These are phyloP conservation scores for Acestrorhynchus altus DNA, from an alignment of 2,797 vertebrate species.

Conservation along the genomic window DNA sequence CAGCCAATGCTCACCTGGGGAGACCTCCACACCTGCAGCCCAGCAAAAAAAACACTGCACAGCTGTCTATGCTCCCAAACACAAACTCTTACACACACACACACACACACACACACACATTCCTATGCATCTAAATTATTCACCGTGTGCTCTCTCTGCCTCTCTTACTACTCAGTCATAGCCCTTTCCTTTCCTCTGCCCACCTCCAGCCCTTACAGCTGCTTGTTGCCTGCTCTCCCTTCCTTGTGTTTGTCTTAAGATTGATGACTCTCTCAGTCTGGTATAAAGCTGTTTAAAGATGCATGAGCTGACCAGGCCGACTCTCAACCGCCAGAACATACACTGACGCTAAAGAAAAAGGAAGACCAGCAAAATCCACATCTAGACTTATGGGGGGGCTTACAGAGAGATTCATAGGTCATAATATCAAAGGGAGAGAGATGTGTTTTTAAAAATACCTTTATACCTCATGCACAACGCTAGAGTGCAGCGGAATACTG, in stretches of 20 bases:
- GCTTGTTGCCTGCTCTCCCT: constrained; percentile 33
- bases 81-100: neutral
- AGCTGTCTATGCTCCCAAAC: constrained; percentile 30
- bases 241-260: constrained; percentile 72
- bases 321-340: constrained; percentile 15
- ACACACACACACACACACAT: constrained; percentile 13
- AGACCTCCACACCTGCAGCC: constrained; percentile 34
- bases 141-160: constrained; percentile 25
- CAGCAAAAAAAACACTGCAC: constrained; percentile 22
- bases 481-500: too few relatives aligned
- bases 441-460: neutral
- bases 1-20: constrained; percentile 28
- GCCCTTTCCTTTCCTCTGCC: constrained; percentile 48
- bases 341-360: constrained; percentile 24
- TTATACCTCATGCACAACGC: neutral
- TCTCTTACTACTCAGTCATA: constrained; percentile 26
- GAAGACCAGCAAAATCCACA: constrained; percentile 43
- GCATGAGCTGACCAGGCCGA: constrained; percentile 78
- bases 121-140: constrained; percentile 38
- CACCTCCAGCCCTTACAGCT: constrained; percentile 45
- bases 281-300: constrained; percentile 80
- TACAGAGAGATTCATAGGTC: constrained; percentile 5
- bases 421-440: neutral
- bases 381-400: constrained; percentile 23
- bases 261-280: constrained; percentile 78